Conservation (phyloP, 2,888 invertebrate genomes). For the Drosophila monieri region DNA sequence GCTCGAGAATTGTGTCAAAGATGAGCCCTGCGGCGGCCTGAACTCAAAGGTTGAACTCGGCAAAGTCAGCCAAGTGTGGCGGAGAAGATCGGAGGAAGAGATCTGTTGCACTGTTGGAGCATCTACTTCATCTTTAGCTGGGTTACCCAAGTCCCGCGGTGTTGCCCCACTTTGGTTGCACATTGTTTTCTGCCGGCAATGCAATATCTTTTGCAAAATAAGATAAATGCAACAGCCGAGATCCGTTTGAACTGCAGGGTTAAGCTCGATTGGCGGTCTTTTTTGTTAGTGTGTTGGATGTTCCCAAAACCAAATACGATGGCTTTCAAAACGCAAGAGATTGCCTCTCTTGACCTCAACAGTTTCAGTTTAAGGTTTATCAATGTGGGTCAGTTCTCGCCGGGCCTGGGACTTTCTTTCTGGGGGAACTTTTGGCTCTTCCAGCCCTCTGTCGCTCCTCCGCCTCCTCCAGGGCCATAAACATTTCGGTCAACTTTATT, state of each 20-base stretch:
- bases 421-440: slow-evolving; percentile 37
- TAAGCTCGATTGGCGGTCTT: slow-evolving; percentile 46
- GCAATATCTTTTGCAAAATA: slow-evolving; percentile 64
- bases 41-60: slow-evolving; percentile 34
- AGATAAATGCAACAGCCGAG: slow-evolving; percentile 23
- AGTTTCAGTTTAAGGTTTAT: slow-evolving; percentile 38
- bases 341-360: slow-evolving; percentile 11
- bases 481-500: slow-evolving; percentile 54
- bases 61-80: slow-evolving; percentile 60
- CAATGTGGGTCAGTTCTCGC: slow-evolving; percentile 59
- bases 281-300: slow-evolving; percentile 21
- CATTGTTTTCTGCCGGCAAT: slow-evolving; percentile 64
- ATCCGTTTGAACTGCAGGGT: slow-evolving; percentile 58
- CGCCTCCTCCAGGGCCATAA: slow-evolving; percentile 34
- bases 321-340: slow-evolving; percentile 17
- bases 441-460: slow-evolving; percentile 32
- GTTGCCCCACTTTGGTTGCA: slow-evolving; percentile 63
- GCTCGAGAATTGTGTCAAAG: slow-evolving; percentile 37
- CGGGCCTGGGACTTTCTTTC: slow-evolving; percentile 64
- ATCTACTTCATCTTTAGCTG: slow-evolving; percentile 1
- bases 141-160: slow-evolving; percentile 49
- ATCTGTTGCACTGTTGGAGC: background rate
- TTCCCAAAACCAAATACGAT: slow-evolving; percentile 26
- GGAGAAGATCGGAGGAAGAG: slow-evolving; percentile 42
- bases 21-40: slow-evolving; percentile 36